Conservation (phyloP, 2,113 vertebrate genomes). For the Vulpes lagopus region DNA sequence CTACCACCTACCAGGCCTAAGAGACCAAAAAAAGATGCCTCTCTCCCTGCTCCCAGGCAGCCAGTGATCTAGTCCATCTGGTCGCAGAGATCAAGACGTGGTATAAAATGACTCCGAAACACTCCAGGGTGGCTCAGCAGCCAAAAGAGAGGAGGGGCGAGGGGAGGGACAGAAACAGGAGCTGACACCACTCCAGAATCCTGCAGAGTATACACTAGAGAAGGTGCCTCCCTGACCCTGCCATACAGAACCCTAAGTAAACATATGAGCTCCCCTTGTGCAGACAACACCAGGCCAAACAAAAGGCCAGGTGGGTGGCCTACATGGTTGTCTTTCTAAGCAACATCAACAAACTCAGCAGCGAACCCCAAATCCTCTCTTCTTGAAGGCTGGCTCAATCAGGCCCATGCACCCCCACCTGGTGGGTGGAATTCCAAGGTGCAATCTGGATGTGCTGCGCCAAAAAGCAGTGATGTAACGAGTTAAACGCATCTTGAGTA, state of each 20-base stretch:
- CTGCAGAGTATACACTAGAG: background rate
- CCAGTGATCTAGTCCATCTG: background rate
- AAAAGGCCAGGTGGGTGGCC: background rate
- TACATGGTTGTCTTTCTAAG: background rate
- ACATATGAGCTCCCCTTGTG: background rate
- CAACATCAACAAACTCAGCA: background rate
- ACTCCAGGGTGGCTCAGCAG: background rate
- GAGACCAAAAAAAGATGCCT: background rate
- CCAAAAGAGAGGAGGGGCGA: background rate
- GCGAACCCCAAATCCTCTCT: background rate
- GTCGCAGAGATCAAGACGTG: background rate
- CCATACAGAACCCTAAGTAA: background rate
- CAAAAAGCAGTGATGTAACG: background rate
- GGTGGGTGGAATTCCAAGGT: background rate
- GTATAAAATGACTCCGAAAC: conserved; percentile 26
- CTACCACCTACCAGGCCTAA: background rate
- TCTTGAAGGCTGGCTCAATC: background rate
- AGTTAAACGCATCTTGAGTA: background rate
- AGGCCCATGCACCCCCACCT: background rate
- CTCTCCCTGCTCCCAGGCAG: background rate
- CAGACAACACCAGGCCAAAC: background rate
- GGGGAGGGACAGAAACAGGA: background rate
- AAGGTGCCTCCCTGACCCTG: background rate
- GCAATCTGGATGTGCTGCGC: background rate
- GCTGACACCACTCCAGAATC: background rate